phyloP scores from a whole-genome alignment of 2,888 invertebrate genomes.

The Synergus laeviventris region DNA sequence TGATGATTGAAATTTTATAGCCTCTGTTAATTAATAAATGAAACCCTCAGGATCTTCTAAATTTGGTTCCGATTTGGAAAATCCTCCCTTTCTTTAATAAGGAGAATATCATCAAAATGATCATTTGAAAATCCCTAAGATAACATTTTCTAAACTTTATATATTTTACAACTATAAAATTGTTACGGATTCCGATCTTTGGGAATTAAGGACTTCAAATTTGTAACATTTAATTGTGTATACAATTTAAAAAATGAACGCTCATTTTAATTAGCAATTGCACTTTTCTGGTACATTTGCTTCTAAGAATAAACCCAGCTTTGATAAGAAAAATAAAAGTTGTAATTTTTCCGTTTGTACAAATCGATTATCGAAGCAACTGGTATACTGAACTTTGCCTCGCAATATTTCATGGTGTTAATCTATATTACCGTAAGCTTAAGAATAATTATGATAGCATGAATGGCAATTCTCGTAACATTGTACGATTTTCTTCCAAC shows the following conservation, averaged over 20 bases:
- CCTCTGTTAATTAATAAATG: not conserved
- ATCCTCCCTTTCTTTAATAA: not conserved
- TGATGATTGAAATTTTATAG: slow-evolving; percentile 31
- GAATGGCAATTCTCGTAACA: slow-evolving; percentile 24
- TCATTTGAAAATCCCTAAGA: no score
- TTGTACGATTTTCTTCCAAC: slow-evolving; percentile 6
- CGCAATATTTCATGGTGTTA: slow-evolving; percentile 28
- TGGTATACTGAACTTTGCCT: slow-evolving; percentile 16
- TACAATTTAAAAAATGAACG: no score
- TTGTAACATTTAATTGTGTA: no score
- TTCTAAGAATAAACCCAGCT: not conserved
- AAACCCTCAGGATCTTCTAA: not conserved
- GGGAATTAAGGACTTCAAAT: no score
- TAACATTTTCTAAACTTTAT: no score
- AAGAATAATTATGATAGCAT: slow-evolving; percentile 32
- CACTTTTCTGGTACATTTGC: not conserved
- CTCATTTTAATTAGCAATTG: not conserved
- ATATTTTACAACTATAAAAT: no score
- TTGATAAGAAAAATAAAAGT: not conserved
- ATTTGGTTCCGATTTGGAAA: not conserved
- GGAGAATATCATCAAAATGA: not conserved
- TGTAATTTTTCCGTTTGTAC: not conserved
- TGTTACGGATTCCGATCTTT: no score
- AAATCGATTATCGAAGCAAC: slow-evolving; percentile 16
- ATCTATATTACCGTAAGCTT: slow-evolving; percentile 27